Conservation (phyloP, 1,140 invertebrate genomes). For the Hypothenemus hampei region DNA sequence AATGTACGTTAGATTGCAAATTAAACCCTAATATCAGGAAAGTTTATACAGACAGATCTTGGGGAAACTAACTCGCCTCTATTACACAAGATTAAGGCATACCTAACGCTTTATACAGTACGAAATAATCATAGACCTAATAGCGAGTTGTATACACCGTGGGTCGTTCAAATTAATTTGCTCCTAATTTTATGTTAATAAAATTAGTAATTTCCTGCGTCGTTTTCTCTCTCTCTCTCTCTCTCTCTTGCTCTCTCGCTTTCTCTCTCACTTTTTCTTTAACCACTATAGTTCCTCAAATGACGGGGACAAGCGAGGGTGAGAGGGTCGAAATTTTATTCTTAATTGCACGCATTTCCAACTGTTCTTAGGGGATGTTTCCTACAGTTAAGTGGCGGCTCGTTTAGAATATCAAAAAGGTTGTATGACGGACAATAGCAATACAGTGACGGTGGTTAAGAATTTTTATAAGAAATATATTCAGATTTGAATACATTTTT, state of each 20-base stretch:
- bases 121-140: constrained; percentile 15
- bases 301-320: background rate
- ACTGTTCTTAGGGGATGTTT: constrained; percentile 27
- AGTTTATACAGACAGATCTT: constrained; percentile 21
- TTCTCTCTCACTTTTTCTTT: no score
- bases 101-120: constrained; percentile 10
- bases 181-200: constrained; percentile 28
- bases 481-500: no score
- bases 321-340: constrained; percentile 18
- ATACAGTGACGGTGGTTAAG: constrained; percentile 3
- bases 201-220: constrained; percentile 24
- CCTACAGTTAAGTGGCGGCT: constrained; percentile 26
- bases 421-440: constrained; percentile 20
- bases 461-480: background rate
- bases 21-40: constrained; percentile 9
- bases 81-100: constrained; percentile 21
- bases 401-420: constrained; percentile 17
- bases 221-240: no score
- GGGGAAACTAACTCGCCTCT: constrained; percentile 4
- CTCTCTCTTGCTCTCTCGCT: no score
- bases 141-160: constrained; percentile 3
- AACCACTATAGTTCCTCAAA: no score
- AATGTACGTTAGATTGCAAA: constrained; percentile 18
- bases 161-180: constrained; percentile 22
- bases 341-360: constrained; percentile 26